Base-by-base conservation (phyloP, 2,113 vertebrate genomes). In the Sylvia atricapilla region DNA sequence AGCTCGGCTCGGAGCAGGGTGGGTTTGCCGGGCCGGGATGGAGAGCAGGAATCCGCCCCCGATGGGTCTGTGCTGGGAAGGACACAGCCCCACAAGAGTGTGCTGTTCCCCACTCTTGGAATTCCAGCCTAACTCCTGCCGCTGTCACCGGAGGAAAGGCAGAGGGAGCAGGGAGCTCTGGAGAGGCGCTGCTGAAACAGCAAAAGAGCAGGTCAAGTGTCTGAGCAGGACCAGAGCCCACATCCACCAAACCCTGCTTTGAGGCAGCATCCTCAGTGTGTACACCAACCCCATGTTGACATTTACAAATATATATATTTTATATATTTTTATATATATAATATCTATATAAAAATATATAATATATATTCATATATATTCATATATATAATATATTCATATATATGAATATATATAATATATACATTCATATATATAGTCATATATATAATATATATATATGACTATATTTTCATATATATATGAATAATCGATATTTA, bases 141-240 rank as follows among this genome's bases (percentile, higher is more conserved):
- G 85, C 84, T 53, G n/a, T 27, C 78, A 44, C 89, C 50, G 58
- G 9, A 58, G 44, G 25, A 60, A 56, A 83, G 86, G 25, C 70
- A 31, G 52, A 0, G 1, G n/a, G n/a, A 75, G 58, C 30, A 8
- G 59, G 17, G 84, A 58, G 78, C 20, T 37, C 60, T 46, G 39
- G 22, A 67, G 44, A 47, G 39, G 18, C 27, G 2, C 58, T n/a
- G 78, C 50, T 5, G 37, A 41, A 31, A 28, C 0, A 7, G 63
- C 2, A 1, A 4, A 20, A 15, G 58, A 73, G 56, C 18, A 7
- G 41, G 55, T 4, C 7, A 46, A 69, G 37, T 0, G 0, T 7
- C 1, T 4, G 28, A 41, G 64, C 5, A 5, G 63, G 39, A 35
- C 0, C 37, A 11, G 68, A 76, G 22, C 1, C 23, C 14, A 19